Conservation (phyloP, 2,797 vertebrate genomes). For the Ataeniobius toweri region DNA sequence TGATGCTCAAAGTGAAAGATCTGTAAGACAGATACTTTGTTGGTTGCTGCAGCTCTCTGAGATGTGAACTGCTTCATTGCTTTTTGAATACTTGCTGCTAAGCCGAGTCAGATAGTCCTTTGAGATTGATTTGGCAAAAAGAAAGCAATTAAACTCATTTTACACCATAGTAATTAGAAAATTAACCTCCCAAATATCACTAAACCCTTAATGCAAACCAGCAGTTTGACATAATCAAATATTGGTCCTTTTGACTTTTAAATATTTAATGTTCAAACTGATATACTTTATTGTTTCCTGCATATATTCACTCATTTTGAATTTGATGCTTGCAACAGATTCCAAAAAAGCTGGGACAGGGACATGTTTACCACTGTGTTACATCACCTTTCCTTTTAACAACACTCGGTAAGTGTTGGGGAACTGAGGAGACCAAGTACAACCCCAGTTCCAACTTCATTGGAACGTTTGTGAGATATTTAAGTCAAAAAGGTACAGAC, state of each 20-base stretch:
- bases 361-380: too few species aligned
- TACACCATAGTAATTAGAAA: not conserved
- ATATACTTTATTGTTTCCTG: too few species aligned
- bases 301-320: too few species aligned
- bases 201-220: not conserved
- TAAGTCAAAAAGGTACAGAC: constrained; percentile 26
- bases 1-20: not conserved
- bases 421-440: too few species aligned
- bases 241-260: not conserved
- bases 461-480: too few species aligned
- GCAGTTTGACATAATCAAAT: not conserved
- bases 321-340: too few species aligned
- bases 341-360: too few species aligned
- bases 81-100: not conserved
- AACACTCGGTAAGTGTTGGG: too few species aligned
- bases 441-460: too few species aligned
- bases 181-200: not conserved
- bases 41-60: not conserved
- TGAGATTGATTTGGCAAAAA: not conserved
- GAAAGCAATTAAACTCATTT: not conserved
- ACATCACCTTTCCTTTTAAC: too few species aligned
- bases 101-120: not conserved
- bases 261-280: too few species aligned
- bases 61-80: not conserved
- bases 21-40: not conserved